A percentile compares a stretch with the other conserved stretches of the same genome.
These are phyloP conservation scores for Phocoena sinus DNA, from an alignment of 2,113 vertebrate genomes.

Conservation along the genomic window DNA sequence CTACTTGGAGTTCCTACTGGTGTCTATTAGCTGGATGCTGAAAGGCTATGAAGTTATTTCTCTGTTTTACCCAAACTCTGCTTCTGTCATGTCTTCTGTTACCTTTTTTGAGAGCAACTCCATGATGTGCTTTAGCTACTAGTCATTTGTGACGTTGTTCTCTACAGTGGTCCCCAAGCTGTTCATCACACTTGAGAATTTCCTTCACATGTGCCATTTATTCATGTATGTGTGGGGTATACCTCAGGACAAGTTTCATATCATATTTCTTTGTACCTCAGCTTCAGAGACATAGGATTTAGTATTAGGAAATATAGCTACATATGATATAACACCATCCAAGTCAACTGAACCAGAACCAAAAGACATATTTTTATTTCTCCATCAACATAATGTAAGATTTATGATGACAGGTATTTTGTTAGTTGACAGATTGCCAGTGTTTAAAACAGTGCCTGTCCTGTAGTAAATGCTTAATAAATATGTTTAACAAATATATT, in stretches of 20 bases:
- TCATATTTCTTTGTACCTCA: not conserved
- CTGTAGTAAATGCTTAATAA: not conserved
- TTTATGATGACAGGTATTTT: not conserved
- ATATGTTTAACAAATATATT: not conserved
- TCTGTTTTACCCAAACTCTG: not conserved
- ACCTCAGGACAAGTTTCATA: not conserved
- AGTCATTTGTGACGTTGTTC: not conserved
- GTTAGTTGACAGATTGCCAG: not conserved
- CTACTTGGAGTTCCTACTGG: not conserved
- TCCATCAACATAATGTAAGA: not conserved
- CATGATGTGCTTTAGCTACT: not conserved
- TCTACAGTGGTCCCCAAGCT: not conserved
- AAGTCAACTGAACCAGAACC: not conserved
- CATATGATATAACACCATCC: not conserved
- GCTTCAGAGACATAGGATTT: not conserved
- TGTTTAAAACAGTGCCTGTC: not conserved
- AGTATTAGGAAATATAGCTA: not conserved
- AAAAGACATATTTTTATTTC: not conserved
- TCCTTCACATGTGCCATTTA: not conserved
- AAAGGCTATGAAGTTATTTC: slow-evolving; percentile 18
- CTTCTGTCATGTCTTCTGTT: not conserved
- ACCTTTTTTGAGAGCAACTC: not conserved
- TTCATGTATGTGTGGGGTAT: not conserved
- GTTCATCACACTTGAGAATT: not conserved
- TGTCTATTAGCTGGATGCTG: not conserved